A percentile compares a stretch with the other conserved stretches of the same genome.
Evolutionary conservation across 2,113 vertebrate genomes (phyloP).

Genomic region (Pipa parva): DNA sequence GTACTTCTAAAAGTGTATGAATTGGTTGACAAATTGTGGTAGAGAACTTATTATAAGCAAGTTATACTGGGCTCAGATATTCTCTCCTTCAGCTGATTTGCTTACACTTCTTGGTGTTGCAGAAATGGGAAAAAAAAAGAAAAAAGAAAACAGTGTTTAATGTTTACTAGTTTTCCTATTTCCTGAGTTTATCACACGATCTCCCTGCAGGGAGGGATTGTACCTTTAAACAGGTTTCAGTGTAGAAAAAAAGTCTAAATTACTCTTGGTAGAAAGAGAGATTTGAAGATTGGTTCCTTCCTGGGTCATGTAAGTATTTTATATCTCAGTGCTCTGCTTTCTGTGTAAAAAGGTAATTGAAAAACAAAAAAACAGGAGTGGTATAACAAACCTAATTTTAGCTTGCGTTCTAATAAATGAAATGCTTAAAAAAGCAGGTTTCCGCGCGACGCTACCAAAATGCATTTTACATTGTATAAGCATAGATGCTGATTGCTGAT

Average conservation of each 20-base stretch:
- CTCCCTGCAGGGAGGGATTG: slow-evolving; percentile 33
- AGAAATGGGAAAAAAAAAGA: slow-evolving; percentile 29
- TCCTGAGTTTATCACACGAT: slow-evolving; percentile 40
- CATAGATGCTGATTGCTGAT: too few relatives aligned
- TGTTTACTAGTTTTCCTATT: slow-evolving; percentile 35
- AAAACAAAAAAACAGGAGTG: slow-evolving; percentile 19
- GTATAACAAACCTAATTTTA: slow-evolving; percentile 1
- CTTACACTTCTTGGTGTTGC: slow-evolving; percentile 20
- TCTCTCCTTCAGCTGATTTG: slow-evolving; percentile 13
- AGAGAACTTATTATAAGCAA: background rate
- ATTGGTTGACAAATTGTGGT: too few relatives aligned
- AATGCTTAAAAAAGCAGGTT: background rate
- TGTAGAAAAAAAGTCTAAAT: slow-evolving; percentile 17
- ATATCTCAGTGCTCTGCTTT: slow-evolving; percentile 31
- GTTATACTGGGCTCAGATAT: background rate
- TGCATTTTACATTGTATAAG: background rate
- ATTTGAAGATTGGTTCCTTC: slow-evolving; percentile 42
- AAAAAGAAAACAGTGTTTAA: slow-evolving; percentile 36
- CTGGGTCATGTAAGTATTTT: slow-evolving; percentile 37
- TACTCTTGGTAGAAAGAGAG: slow-evolving; percentile 35
- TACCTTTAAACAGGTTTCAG: slow-evolving; percentile 40
- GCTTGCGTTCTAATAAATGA: slow-evolving; percentile 6
- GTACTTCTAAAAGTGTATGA: too few relatives aligned
- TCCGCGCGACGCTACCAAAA: background rate
- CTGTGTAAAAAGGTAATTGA: slow-evolving; percentile 27